phyloP scores from a whole-genome alignment of 1,140 invertebrate genomes.

The Calliopsis andreniformis region DNA sequence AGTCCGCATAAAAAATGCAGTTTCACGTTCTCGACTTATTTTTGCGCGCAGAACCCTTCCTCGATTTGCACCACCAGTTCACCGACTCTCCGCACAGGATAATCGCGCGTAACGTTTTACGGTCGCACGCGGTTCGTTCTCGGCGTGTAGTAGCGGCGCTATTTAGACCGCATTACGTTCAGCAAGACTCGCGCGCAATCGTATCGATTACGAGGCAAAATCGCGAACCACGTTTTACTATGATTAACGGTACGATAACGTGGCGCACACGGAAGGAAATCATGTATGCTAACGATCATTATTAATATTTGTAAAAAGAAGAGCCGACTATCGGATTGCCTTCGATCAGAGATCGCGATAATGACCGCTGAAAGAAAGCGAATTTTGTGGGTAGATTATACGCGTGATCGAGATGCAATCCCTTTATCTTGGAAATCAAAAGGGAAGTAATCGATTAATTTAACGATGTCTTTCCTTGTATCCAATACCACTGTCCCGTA shows the following conservation, averaged over 20 bases:
- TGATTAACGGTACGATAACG: neutral
- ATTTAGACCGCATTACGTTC: too few relatives aligned
- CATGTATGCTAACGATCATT: neutral
- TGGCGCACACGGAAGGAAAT: neutral
- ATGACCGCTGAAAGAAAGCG: neutral
- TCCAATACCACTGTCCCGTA: slow-evolving; percentile 1
- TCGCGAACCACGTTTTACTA: neutral
- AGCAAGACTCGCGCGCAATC: too few relatives aligned
- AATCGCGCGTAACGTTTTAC: too few relatives aligned
- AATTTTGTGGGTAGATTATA: neutral
- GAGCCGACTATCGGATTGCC: neutral
- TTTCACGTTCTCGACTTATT: too few relatives aligned
- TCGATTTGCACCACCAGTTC: too few relatives aligned
- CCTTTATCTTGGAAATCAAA: neutral
- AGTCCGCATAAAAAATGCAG: too few relatives aligned
- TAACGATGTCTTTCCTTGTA: neutral
- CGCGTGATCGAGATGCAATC: too few relatives aligned
- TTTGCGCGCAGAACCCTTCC: too few relatives aligned
- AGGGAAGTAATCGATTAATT: slow-evolving; percentile 5
- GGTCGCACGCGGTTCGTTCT: too few relatives aligned
- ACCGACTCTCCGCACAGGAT: too few relatives aligned
- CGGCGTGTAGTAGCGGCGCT: too few relatives aligned
- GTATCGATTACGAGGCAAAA: too few relatives aligned
- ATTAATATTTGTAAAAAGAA: slow-evolving; percentile 16
- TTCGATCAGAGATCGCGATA: slow-evolving; percentile 2